Evolutionary conservation across 1,140 invertebrate species (phyloP), one percentile per base, ranked within the genome.

Genomic region (Cydia pomonella): DNA sequence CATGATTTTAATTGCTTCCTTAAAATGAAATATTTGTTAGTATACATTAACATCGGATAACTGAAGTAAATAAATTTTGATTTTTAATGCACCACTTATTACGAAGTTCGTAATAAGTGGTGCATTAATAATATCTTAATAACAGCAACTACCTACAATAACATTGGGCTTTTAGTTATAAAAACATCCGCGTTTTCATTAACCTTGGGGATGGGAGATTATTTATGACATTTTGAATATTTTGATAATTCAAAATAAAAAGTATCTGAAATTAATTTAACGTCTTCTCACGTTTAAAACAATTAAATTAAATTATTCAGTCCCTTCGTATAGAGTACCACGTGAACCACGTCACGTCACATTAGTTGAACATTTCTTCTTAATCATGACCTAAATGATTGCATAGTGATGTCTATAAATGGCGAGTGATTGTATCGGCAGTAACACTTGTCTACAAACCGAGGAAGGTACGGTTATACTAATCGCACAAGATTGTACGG

Each of bases 1-100:
- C 74, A 59, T 53, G 59, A 72, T 41, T 62, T 82, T 80, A 76
- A 84, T 78, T 33, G 74, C 80, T 81, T 82, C 80, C 82, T 83
- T 41, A 74, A 69, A 64, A 75, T 75, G 25, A 66, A 76, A 62
- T 74, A 76, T 79, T 73, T 80, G 66, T 76, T 80, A 29, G 64
- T 29, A 27, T n/a, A 2, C 3, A 64, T 29, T 12, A 16, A 50
- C 59, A 23, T 25, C 9, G 21, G 2, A 1, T 12, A 3, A 1
- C n/a, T 64, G 13, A 25, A 4, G 3, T 64, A 2, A 16, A 2
- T 27, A n/a, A n/a, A 16, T 27, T 13, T 27, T 0, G 27, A 16
- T 16, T 64, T 62, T 16, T 63, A 27, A 29, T 33, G 63, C 63
- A 13, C 12, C 16, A 53, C 47, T 53, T 66, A 29, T 6, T 29